These are phyloP conservation scores for Flexamia atlantica DNA, from an alignment of 2,888 invertebrate species.

Conservation along the genomic window DNA sequence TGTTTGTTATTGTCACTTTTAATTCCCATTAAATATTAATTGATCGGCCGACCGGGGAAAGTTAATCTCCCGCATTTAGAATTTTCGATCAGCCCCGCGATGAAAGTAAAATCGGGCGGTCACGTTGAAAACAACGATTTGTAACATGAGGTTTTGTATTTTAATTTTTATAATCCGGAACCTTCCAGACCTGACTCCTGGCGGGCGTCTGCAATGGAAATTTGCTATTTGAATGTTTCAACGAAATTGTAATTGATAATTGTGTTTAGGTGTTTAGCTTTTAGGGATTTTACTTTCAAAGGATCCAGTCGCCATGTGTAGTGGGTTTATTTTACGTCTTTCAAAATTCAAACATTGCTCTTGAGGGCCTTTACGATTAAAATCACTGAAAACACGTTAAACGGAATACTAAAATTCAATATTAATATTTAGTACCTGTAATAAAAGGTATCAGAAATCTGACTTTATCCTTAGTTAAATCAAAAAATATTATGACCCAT, in stretches of 20 bases:
- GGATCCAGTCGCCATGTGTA: neutral
- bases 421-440: too few species aligned
- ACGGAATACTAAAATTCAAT: too few species aligned
- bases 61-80: neutral
- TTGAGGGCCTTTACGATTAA: too few species aligned
- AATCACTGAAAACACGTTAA: too few species aligned
- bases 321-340: neutral
- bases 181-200: neutral
- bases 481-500: too few species aligned
- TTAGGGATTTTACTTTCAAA: neutral
- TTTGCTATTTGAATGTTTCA: neutral
- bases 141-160: neutral
- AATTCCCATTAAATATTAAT: constrained; percentile 23
- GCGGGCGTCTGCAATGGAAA: neutral
- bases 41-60: constrained; percentile 7
- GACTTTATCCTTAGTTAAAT: too few species aligned
- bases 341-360: too few species aligned
- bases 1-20: neutral
- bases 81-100: neutral
- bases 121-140: constrained; percentile 11
- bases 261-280: neutral
- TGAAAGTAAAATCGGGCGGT: constrained; percentile 31
- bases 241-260: neutral
- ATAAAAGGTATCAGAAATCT: too few species aligned
- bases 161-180: constrained; percentile 6